phyloP scores from a whole-genome alignment of 1,140 invertebrate species.

The Drosophila quadrilineata region DNA sequence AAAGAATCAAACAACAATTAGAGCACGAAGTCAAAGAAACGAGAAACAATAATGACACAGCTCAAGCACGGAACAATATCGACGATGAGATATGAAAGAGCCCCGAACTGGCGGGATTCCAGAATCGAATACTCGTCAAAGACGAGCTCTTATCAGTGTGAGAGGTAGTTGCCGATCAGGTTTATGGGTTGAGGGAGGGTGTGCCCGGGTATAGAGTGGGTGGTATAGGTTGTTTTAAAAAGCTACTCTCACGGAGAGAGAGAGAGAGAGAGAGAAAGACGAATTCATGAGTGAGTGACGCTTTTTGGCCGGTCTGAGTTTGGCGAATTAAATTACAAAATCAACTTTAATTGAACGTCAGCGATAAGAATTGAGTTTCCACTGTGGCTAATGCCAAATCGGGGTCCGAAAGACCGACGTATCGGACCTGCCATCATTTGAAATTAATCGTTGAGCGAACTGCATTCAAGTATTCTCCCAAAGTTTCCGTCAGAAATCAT shows the following conservation, averaged over 20 bases:
- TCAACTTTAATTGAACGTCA: slow-evolving; percentile 66
- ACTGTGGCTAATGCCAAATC: slow-evolving; percentile 55
- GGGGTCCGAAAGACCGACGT: slow-evolving; percentile 19
- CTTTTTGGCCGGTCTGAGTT: slow-evolving; percentile 58
- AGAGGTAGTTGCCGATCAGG: no score
- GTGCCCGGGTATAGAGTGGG: no score
- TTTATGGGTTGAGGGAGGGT: no score
- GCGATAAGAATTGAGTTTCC: slow-evolving; percentile 64
- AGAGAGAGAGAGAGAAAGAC: no score
- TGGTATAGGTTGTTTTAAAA: no score
- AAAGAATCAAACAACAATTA: slow-evolving; percentile 69
- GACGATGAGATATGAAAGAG: slow-evolving; percentile 14
- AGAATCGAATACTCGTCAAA: no score
- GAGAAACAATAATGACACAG: slow-evolving; percentile 38
- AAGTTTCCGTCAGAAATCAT: slow-evolving; percentile 36
- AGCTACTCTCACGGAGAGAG: slow-evolving; percentile 23
- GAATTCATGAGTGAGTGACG: slow-evolving; percentile 17
- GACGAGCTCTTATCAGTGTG: no score
- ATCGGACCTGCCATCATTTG: slow-evolving; percentile 37
- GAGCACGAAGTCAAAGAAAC: slow-evolving; percentile 39
- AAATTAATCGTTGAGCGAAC: slow-evolving; percentile 44
- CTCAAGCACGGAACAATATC: slow-evolving; percentile 43
- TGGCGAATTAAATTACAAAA: slow-evolving; percentile 68
- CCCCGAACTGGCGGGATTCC: neutral
- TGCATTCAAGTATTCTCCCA: slow-evolving; percentile 43